Conservation (phyloP, 1,140 invertebrate genomes). For the Chironomus striatipennis region DNA sequence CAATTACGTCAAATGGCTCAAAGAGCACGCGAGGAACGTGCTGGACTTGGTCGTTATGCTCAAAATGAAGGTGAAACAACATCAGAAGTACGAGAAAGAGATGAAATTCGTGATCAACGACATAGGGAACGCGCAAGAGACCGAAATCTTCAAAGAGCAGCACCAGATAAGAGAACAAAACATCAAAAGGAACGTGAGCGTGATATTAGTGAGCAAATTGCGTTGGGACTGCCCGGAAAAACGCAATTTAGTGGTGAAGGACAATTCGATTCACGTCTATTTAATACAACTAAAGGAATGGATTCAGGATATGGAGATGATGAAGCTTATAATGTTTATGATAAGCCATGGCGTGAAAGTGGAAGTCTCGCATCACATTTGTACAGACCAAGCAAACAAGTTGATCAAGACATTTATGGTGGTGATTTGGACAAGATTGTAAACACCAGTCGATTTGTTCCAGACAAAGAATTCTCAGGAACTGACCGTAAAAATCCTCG, state of each 20-base stretch:
- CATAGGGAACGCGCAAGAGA: constrained; percentile 89
- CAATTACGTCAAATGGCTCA: constrained; percentile 86
- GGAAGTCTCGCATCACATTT: constrained; percentile 79
- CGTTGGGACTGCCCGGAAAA: constrained; percentile 89
- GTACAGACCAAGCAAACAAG: constrained; percentile 82
- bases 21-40: constrained; percentile 89
- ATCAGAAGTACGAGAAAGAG: constrained; percentile 77
- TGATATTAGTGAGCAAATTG: constrained; percentile 98
- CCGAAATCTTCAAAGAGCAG: constrained; percentile 83
- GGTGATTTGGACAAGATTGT: constrained; percentile 80
- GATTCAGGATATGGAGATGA: constrained; percentile 96
- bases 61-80: constrained; percentile 35
- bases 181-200: constrained; percentile 86
- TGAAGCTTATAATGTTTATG: constrained; percentile 96
- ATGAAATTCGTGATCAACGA: constrained; percentile 79
- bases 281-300: constrained; percentile 93
- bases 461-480: constrained; percentile 93
- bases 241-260: constrained; percentile 61
- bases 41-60: constrained; percentile 48
- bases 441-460: constrained; percentile 88
- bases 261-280: constrained; percentile 92
- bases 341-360: constrained; percentile 84
- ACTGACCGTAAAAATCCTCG: constrained; percentile 60
- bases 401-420: constrained; percentile 86
- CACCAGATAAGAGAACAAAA: constrained; percentile 85